Base-by-base conservation (phyloP, 1,140 invertebrate species). In the Oreohelix idahoensis region DNA sequence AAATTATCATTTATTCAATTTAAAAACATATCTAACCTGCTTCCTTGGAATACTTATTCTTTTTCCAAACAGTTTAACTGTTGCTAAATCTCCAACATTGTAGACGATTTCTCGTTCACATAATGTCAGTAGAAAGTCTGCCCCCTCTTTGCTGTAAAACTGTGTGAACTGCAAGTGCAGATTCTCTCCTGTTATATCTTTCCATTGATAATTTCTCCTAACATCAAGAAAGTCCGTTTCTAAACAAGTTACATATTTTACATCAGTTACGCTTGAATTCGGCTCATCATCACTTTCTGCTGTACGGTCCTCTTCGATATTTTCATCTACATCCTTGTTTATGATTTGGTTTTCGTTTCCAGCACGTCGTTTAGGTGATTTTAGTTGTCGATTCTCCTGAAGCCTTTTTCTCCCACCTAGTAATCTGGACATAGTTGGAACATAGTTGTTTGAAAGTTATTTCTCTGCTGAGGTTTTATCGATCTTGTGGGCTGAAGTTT, bases 1-100 rank as follows among this genome's bases (percentile, higher is more conserved):
- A n/a, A n/a, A n/a, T n/a, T n/a, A n/a, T n/a, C n/a, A n/a, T n/a
- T n/a, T n/a, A n/a, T n/a, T n/a, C n/a, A n/a, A n/a, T n/a, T n/a
- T n/a, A n/a, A n/a, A n/a, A n/a, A n/a, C n/a, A 45, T 38, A 5
- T 35, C 63, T 73, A 85, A 93, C 94, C 93, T 95, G 95, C 89
- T 95, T 94, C 32, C 95, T 91, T 29, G 95, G 95, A 81, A 96
- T 94, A 66, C 94, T 91, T 87, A 95, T 94, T 92, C 94, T 94
- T 91, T 95, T 95, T 8, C 95, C 95, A 90, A 95, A 96, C 26
- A 96, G 94, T 85, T 94, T 94, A 26, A 94, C 94, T 92, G 93
- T 93, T 0, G 94, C 91, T 32, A 95, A 88, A 82, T 95, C 93
- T 70, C 90, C 90, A 13, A 82, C 82, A 75, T 90, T 89, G 77